Percentiles rank a stretch among this genome's conserved stretches.
phyloP scores from a whole-genome alignment of 2,113 vertebrate species.

The Bucco capensis region DNA sequence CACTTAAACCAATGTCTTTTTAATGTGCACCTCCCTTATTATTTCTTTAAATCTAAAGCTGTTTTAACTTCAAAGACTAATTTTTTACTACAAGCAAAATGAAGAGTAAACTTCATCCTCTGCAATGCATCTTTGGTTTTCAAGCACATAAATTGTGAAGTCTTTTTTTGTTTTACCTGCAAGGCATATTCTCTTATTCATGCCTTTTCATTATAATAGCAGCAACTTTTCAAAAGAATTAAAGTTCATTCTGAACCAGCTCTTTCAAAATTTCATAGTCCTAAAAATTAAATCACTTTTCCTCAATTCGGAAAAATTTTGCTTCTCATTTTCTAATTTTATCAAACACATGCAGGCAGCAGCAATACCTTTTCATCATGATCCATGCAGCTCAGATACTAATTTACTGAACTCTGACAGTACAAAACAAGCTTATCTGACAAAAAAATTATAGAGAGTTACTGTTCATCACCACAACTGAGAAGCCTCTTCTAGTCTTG shows the following conservation, averaged over 20 bases:
- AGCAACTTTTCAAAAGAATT: slow-evolving; percentile 27
- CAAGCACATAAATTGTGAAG: neutral
- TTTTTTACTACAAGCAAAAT: slow-evolving; percentile 44
- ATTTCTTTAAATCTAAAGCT: slow-evolving; percentile 37
- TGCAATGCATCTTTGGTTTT: slow-evolving; percentile 44
- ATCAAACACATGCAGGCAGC: neutral
- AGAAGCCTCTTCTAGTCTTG: neutral
- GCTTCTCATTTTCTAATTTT: slow-evolving; percentile 4
- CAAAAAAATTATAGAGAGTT: neutral
- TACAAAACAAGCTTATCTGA: slow-evolving; percentile 9
- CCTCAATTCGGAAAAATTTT: neutral
- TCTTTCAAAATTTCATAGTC: slow-evolving; percentile 13
- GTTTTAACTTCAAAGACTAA: slow-evolving; percentile 52
- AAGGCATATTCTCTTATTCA: slow-evolving; percentile 58
- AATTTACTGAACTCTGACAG: slow-evolving; percentile 12
- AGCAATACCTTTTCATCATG: neutral
- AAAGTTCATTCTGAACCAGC: slow-evolving; percentile 32
- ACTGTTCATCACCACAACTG: neutral
- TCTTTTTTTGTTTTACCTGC: slow-evolving; percentile 30
- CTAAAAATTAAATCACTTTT: neutral
- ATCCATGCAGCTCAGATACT: neutral
- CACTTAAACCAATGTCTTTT: neutral
- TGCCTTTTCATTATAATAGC: slow-evolving; percentile 36
- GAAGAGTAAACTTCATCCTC: slow-evolving; percentile 34
- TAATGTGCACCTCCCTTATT: slow-evolving; percentile 16